Conservation (phyloP, 1,140 invertebrate genomes). For the Zaprionus capensis region DNA sequence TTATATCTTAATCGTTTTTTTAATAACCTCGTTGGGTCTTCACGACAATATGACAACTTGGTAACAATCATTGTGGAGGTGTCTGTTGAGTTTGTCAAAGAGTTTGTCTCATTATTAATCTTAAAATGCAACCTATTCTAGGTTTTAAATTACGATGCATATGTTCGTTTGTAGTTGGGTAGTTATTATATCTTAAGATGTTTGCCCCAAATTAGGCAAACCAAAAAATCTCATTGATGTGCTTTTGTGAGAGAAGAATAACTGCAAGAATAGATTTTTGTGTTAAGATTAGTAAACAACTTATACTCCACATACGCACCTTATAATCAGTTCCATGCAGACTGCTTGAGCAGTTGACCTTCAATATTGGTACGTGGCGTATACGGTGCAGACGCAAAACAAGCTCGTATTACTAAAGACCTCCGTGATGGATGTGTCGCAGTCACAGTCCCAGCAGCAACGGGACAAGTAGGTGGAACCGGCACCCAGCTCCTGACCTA, state of each 20-base stretch:
- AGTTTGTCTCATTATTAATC: background rate
- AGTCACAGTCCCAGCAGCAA: constrained; percentile 74
- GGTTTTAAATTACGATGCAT: background rate
- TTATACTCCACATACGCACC: background rate
- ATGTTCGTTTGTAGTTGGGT: background rate
- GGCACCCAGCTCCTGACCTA: constrained; percentile 71
- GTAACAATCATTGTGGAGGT: background rate
- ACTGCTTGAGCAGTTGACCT: background rate
- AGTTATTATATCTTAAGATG: background rate
- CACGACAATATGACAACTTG: background rate
- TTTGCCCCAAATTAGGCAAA: background rate
- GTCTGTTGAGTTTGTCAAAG: background rate
- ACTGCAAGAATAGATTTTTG: background rate
- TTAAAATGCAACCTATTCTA: background rate
- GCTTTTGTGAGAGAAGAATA: constrained; percentile 8
- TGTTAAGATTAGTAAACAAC: background rate
- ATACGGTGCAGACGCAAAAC: constrained; percentile 73
- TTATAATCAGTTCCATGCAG: constrained; percentile 24
- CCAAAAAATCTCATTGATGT: background rate
- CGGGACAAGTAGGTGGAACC: constrained; percentile 63
- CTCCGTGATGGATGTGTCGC: constrained; percentile 68
- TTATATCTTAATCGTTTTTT: constrained; percentile 33
- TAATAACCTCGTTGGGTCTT: constrained; percentile 1
- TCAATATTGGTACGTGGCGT: constrained; percentile 70
- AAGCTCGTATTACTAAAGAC: constrained; percentile 68